A percentile compares a stretch with the other conserved stretches of the same genome.
Evolutionary conservation across 2,888 invertebrate species (phyloP).

Genomic region (Dyspetes luteomarginatus): DNA sequence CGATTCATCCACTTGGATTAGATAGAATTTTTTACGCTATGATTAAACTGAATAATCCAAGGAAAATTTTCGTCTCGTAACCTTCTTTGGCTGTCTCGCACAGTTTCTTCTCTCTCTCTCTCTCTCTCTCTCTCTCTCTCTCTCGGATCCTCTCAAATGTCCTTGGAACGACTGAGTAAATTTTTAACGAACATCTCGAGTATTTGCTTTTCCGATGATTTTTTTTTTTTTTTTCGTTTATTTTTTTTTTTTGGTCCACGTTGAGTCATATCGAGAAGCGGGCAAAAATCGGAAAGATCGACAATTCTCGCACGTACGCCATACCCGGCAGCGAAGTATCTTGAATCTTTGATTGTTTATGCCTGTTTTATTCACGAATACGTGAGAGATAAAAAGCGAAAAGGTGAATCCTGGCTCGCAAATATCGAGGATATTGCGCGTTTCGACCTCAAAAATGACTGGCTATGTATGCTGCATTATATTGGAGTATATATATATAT

Average conservation of each 20-base stretch:
- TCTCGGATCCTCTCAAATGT: not conserved
- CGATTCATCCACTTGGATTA: conserved; percentile 6
- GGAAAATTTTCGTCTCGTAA: not conserved
- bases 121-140: not conserved
- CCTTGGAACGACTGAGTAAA: not conserved
- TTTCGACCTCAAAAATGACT: conserved; percentile 4
- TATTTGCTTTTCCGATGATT: not conserved
- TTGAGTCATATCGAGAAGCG: conserved; percentile 8
- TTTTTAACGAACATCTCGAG: not conserved
- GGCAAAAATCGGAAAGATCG: not conserved
- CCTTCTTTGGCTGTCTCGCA: no score
- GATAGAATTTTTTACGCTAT: conserved; percentile 20
- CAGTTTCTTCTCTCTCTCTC: not conserved
- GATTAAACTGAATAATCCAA: conserved; percentile 28
- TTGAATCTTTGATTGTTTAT: conserved; percentile 54
- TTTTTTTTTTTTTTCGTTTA: not conserved
- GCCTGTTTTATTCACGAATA: conserved; percentile 41
- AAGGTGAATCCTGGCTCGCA: not conserved
- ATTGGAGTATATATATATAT: no score
- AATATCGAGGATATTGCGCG: conserved; percentile 14
- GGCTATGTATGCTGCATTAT: conserved; percentile 28
- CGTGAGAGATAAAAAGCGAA: not conserved
- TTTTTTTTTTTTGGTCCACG: not conserved
- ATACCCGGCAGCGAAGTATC: not conserved
- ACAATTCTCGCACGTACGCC: conserved; percentile 32